These are phyloP conservation scores for Meiosimyza decipiens DNA, from an alignment of 2,888 invertebrate genomes.

Conservation along the genomic window DNA sequence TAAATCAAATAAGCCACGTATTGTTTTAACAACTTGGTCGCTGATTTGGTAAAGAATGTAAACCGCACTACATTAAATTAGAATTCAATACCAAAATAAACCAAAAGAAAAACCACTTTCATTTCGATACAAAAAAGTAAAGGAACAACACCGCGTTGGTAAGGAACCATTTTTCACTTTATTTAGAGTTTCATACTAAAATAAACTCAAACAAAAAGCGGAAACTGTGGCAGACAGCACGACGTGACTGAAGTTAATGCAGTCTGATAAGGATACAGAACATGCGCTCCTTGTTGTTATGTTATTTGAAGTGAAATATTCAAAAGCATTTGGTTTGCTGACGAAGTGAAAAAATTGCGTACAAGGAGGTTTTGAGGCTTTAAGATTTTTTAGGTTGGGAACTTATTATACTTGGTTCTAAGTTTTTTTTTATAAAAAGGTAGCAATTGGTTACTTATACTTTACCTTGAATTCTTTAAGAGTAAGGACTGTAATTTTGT, in stretches of 20 bases:
- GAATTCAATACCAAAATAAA: background rate
- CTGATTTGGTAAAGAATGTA: conserved; percentile 18
- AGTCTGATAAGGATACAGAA: conserved; percentile 29
- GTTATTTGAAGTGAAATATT: conserved; percentile 27
- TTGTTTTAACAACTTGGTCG: background rate
- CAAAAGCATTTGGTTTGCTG: background rate
- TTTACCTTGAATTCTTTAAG: no score
- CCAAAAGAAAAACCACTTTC: no score
- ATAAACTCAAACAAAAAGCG: conserved; percentile 1
- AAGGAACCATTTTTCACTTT: conserved; percentile 7
- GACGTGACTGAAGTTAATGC: conserved; percentile 28
- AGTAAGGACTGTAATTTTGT: no score
- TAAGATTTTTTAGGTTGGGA: no score
- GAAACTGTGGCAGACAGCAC: background rate
- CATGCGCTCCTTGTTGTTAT: conserved; percentile 19
- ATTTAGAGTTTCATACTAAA: conserved; percentile 1
- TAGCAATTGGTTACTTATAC: no score
- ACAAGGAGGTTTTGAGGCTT: no score
- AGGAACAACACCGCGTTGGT: no score
- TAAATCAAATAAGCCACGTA: conserved; percentile 6
- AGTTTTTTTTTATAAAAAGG: no score
- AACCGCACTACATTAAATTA: conserved; percentile 22
- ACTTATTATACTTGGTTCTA: no score
- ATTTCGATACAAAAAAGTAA: no score
- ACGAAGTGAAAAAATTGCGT: no score